phyloP scores from a whole-genome alignment of 2,888 invertebrate genomes.

The Meloe dianella region DNA sequence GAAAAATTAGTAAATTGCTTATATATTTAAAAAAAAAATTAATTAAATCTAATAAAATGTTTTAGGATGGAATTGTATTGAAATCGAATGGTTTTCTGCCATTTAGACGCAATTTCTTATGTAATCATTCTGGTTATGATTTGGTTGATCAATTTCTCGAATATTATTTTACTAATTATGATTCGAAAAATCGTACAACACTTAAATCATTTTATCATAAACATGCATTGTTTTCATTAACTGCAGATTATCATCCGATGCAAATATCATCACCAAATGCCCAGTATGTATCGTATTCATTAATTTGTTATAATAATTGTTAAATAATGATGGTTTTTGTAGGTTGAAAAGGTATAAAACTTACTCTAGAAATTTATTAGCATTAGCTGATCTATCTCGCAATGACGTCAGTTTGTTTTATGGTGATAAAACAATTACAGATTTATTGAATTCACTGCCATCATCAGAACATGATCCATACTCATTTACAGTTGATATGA shows the following conservation, averaged over 20 bases:
- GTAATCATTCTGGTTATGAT: conserved; percentile 57
- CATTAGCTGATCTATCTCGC: conserved; percentile 54
- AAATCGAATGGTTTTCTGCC: conserved; percentile 58
- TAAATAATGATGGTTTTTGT: conserved; percentile 32
- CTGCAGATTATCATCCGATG: conserved; percentile 51
- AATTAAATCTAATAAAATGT: conserved; percentile 8
- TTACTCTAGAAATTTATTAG: conserved; percentile 61
- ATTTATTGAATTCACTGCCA: conserved; percentile 64
- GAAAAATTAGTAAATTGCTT: conserved; percentile 61
- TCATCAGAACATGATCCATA: conserved; percentile 69
- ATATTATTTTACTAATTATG: conserved; percentile 71
- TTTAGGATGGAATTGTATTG: conserved; percentile 64
- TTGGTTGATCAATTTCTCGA: conserved; percentile 70
- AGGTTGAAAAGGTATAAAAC: conserved; percentile 56
- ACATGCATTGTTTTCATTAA: conserved; percentile 68
- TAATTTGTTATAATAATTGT: conserved; percentile 12
- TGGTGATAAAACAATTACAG: conserved; percentile 53
- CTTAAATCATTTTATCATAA: conserved; percentile 69
- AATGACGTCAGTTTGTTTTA: conserved; percentile 30
- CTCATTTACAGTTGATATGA: conserved; percentile 72
- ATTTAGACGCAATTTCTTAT: conserved; percentile 63
- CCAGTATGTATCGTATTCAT: conserved; percentile 42
- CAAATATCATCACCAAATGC: conserved; percentile 50
- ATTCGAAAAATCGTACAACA: conserved; percentile 63
- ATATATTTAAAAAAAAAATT: conserved; percentile 8